These are phyloP conservation scores for Lysandra bellargus DNA, from an alignment of 2,888 invertebrate species.

Conservation along the genomic window DNA sequence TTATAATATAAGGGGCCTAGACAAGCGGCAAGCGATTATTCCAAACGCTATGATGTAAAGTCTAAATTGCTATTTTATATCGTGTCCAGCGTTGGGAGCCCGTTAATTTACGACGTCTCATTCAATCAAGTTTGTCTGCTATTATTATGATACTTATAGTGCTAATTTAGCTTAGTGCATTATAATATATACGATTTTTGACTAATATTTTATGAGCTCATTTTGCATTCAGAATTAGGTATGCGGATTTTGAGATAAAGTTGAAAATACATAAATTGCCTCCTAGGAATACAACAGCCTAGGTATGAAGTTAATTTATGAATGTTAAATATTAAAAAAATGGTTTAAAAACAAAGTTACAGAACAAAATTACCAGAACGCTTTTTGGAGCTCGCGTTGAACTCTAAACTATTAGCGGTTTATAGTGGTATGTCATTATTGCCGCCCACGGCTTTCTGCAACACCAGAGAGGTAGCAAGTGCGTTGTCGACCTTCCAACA, in stretches of 20 bases:
- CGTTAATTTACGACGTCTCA: conserved; percentile 30
- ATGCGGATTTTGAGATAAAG: not conserved
- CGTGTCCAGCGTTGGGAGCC: conserved; percentile 4
- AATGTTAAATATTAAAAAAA: not conserved
- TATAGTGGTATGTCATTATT: not conserved
- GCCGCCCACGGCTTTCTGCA: not conserved
- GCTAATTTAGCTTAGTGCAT: conserved; percentile 26
- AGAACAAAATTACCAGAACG: not conserved
- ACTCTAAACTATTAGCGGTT: not conserved
- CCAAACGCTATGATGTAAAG: too few relatives aligned
- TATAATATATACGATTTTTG: conserved; percentile 1
- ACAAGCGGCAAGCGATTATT: too few relatives aligned
- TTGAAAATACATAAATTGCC: not conserved
- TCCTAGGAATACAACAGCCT: not conserved
- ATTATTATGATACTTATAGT: conserved; percentile 17
- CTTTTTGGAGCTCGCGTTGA: not conserved
- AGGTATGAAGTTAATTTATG: not conserved
- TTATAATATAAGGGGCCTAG: too few relatives aligned
- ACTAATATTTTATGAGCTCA: conserved; percentile 23
- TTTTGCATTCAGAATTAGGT: not conserved
- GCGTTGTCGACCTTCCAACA: not conserved
- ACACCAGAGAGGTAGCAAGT: not conserved
- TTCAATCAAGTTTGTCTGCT: conserved; percentile 29
- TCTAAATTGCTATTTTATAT: not conserved
- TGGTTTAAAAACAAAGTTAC: not conserved